These are phyloP conservation scores for Megaptera novaeangliae DNA, from an alignment of 2,113 vertebrate genomes.

Conservation along the genomic window DNA sequence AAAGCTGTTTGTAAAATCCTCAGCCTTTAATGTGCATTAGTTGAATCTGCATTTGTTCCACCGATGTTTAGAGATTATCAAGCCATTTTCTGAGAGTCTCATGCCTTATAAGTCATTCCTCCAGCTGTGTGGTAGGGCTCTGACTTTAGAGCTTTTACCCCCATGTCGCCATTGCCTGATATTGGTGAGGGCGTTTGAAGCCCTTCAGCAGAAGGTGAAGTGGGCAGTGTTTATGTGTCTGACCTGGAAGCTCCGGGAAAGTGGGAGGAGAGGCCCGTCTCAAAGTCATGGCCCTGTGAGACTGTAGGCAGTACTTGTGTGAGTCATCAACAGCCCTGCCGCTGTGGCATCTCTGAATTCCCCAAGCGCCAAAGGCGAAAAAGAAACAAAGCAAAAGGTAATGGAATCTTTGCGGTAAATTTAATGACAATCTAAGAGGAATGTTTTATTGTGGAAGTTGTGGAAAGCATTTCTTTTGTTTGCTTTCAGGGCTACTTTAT, in stretches of 20 bases:
- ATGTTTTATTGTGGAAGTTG: background rate
- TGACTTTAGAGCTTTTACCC: background rate
- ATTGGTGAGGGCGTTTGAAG: background rate
- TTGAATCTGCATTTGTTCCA: background rate
- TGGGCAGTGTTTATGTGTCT: background rate
- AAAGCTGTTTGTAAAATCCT: background rate
- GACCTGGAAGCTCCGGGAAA: background rate
- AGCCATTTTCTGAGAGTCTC: background rate
- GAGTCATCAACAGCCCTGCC: background rate
- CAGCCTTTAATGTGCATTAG: background rate
- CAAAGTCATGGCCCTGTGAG: background rate
- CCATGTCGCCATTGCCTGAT: background rate
- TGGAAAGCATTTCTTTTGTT: background rate
- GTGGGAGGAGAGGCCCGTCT: background rate
- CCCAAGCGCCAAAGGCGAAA: background rate
- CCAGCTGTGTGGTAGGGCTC: background rate
- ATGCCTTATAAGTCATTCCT: background rate
- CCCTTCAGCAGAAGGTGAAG: background rate
- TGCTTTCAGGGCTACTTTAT: conserved; percentile 8
- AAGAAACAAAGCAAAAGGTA: background rate
- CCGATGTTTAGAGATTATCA: background rate
- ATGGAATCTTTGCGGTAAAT: background rate
- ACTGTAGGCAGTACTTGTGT: background rate
- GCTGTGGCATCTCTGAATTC: background rate
- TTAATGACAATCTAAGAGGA: background rate